A percentile compares a stretch with the other conserved stretches of the same genome.
These are phyloP conservation scores for Malurus melanocephalus DNA, from an alignment of 2,113 vertebrate species.

Conservation along the genomic window DNA sequence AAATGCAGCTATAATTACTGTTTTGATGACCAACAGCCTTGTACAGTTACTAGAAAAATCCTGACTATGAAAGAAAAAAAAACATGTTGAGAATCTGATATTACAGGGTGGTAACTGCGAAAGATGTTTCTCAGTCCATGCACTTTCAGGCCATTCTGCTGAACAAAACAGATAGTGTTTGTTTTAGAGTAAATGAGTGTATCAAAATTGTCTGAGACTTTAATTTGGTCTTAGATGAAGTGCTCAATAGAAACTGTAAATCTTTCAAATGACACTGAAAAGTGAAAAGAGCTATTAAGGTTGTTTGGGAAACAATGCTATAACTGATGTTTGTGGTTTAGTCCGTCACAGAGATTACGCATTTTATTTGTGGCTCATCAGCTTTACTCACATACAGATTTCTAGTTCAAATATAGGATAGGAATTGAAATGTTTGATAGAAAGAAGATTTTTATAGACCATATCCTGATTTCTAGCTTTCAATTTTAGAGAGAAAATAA, in stretches of 20 bases:
- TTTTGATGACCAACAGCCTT: background rate
- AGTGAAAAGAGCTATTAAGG: background rate
- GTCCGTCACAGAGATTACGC: background rate
- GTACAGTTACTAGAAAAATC: background rate
- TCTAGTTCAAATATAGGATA: background rate
- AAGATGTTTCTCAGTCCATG: background rate
- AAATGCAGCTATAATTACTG: background rate
- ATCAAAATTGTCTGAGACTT: conserved; percentile 8
- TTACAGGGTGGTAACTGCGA: background rate
- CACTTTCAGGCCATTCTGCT: background rate
- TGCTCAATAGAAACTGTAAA: background rate
- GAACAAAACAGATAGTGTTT: background rate
- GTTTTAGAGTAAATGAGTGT: background rate
- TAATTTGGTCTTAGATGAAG: conserved; percentile 30
- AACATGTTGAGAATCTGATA: background rate
- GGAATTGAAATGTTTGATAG: background rate
- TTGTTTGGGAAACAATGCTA: background rate
- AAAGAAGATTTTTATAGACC: background rate
- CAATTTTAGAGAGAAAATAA: background rate
- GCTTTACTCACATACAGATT: background rate
- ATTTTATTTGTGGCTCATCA: background rate
- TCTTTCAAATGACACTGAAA: background rate
- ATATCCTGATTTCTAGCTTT: background rate
- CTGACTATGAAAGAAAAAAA: background rate
- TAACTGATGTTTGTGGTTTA: background rate